phyloP scores from a whole-genome alignment of 2,113 vertebrate species.

The Gallinago paraguaiae region DNA sequence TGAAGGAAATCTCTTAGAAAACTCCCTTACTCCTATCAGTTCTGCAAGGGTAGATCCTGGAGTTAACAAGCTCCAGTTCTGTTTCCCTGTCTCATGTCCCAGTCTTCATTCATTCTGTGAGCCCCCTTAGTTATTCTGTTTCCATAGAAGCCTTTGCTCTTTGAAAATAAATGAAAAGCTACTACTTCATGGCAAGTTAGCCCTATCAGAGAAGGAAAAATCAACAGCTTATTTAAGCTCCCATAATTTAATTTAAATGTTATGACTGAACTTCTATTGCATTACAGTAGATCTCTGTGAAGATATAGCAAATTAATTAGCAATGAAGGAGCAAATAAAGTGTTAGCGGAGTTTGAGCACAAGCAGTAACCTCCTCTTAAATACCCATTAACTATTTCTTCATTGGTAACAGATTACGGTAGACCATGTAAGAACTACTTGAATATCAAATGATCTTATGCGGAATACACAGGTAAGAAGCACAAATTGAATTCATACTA shows the following conservation, averaged over 20 bases:
- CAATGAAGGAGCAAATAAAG: conserved; percentile 56
- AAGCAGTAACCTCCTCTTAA: conserved; percentile 36
- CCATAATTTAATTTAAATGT: conserved; percentile 19
- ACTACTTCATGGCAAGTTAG: conserved; percentile 18
- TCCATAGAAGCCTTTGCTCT: background rate
- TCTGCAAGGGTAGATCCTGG: background rate
- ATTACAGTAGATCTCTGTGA: background rate
- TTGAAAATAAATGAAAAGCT: background rate
- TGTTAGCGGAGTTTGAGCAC: background rate
- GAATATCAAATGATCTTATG: background rate
- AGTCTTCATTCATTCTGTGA: background rate
- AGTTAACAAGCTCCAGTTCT: background rate
- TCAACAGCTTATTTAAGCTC: conserved; percentile 41
- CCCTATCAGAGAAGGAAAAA: conserved; percentile 27
- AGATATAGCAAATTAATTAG: conserved; percentile 54
- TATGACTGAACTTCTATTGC: background rate
- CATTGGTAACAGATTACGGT: conserved; percentile 27
- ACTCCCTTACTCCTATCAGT: background rate
- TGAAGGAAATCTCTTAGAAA: background rate
- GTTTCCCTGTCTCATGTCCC: background rate
- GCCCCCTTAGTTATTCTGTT: background rate
- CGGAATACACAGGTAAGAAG: background rate
- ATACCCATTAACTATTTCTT: conserved; percentile 9
- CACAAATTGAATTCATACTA: background rate
- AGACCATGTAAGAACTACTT: background rate